These are phyloP conservation scores for Rhabditoides inermis DNA, from an alignment of 2,888 invertebrate genomes.

Conservation along the genomic window DNA sequence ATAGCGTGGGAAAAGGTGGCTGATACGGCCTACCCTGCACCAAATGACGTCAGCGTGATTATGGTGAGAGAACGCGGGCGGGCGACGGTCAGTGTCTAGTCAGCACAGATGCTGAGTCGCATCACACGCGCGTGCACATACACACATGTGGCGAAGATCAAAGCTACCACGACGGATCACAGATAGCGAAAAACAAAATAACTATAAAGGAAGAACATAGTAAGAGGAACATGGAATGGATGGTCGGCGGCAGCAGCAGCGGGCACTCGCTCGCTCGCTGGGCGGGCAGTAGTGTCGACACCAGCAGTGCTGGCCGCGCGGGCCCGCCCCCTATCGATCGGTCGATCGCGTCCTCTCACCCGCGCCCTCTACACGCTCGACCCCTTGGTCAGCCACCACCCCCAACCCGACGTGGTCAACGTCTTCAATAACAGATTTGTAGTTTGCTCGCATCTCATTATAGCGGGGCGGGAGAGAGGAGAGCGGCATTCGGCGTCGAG, in stretches of 20 bases:
- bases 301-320: conserved; percentile 14
- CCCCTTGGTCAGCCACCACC: too few species aligned
- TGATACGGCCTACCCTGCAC: too few species aligned
- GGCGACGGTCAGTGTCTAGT: too few species aligned
- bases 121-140: too few species aligned
- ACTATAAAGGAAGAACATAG: background rate
- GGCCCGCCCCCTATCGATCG: conserved; percentile 6
- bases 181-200: background rate
- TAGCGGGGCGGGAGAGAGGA: conserved; percentile 5
- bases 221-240: conserved; percentile 11
- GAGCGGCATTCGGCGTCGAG: conserved; percentile 9
- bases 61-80: too few species aligned
- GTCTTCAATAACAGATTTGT: conserved; percentile 17
- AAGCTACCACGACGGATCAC: background rate
- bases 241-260: conserved; percentile 13
- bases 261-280: too few species aligned
- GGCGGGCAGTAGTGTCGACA: too few species aligned
- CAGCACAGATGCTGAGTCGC: too few species aligned
- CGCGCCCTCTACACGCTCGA: background rate
- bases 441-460: conserved; percentile 16
- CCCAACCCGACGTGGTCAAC: conserved; percentile 6
- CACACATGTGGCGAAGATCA: too few species aligned
- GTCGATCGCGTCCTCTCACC: background rate
- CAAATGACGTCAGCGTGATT: too few species aligned
- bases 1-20: too few species aligned